Evolutionary conservation across 2,113 vertebrate genomes (phyloP).

Genomic region (Silurus meridionalis): DNA sequence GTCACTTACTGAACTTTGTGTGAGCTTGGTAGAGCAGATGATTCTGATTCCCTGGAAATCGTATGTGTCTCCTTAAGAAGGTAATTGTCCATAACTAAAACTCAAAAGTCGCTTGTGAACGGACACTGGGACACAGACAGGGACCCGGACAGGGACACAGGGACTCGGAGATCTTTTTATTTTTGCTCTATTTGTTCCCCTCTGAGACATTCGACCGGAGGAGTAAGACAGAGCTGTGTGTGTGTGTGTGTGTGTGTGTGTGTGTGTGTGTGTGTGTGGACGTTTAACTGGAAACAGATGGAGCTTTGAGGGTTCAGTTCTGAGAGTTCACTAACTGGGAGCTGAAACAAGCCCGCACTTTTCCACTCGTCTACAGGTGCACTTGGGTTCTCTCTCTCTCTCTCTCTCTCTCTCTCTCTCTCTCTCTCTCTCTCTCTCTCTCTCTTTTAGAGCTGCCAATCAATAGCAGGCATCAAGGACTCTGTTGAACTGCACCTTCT

Average conservation of each 20-base stretch:
- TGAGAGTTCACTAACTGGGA: constrained; percentile 56
- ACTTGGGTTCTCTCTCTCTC: constrained; percentile 51
- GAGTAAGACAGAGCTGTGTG: constrained; percentile 64
- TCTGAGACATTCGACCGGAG: constrained; percentile 63
- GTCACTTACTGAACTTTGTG: neutral
- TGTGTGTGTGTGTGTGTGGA: constrained; percentile 60
- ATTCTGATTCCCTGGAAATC: neutral
- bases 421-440: constrained; percentile 7
- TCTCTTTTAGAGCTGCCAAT: neutral
- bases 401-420: constrained; percentile 41
- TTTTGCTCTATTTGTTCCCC: constrained; percentile 52
- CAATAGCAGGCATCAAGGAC: neutral
- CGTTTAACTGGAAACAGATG: constrained; percentile 78
- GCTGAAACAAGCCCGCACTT: constrained; percentile 64
- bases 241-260: constrained; percentile 45
- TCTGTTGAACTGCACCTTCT: neutral
- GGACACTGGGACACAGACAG: too few species aligned
- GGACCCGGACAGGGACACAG: constrained; percentile 32
- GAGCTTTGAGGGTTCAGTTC: constrained; percentile 59
- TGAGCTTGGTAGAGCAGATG: neutral
- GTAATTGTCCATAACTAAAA: too few species aligned
- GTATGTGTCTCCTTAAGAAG: too few species aligned
- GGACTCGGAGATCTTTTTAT: constrained; percentile 39
- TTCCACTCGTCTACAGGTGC: constrained; percentile 76
- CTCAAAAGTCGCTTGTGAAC: too few species aligned